Evolutionary conservation across 2,888 invertebrate genomes (phyloP).

Genomic region (Leptinotarsa juncta): DNA sequence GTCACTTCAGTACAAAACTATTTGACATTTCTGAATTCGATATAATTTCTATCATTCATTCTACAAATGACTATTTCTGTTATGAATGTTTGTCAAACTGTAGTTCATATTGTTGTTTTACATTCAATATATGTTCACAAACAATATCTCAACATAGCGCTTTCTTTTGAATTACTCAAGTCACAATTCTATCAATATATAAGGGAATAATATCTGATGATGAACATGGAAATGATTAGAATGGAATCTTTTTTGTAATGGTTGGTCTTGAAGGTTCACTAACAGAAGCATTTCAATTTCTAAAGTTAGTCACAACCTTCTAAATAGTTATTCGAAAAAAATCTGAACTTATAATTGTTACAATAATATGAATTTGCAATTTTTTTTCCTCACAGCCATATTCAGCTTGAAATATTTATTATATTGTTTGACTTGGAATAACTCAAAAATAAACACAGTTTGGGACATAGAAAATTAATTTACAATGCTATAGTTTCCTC

Average conservation of each 20-base stretch:
- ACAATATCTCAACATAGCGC: background rate
- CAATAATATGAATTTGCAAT: background rate
- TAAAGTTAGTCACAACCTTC: background rate
- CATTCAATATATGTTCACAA: too few species aligned
- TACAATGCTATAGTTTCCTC: constrained; percentile 21
- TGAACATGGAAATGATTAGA: too few species aligned
- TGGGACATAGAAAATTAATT: background rate
- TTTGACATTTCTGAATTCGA: background rate
- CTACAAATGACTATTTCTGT: background rate
- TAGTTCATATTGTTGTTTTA: background rate
- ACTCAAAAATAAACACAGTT: background rate
- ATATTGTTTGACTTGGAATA: background rate
- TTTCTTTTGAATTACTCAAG: background rate
- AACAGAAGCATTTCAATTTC: background rate
- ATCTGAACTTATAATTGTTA: background rate
- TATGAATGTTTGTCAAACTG: background rate
- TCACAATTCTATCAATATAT: background rate
- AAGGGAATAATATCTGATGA: too few species aligned
- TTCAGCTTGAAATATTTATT: background rate
- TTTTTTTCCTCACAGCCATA: background rate
- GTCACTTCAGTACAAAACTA: background rate
- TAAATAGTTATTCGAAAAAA: background rate
- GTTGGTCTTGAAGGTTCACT: background rate
- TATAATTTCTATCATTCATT: background rate
- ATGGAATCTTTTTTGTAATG: background rate